These are phyloP conservation scores for Pycnomerus fuliginosus DNA, from an alignment of 2,888 invertebrate genomes.

Conservation along the genomic window DNA sequence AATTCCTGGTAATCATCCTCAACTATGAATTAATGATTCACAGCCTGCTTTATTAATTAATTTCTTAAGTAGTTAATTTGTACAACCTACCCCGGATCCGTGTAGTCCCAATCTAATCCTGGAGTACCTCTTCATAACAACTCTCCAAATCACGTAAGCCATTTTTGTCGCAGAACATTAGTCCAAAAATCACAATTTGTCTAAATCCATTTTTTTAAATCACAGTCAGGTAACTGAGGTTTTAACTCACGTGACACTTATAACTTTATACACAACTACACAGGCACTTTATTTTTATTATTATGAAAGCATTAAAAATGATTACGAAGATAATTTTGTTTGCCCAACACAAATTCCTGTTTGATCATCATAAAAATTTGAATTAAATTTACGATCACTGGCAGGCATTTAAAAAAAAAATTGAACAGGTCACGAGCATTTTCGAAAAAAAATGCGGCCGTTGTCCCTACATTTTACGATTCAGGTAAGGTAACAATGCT, in stretches of 20 bases:
- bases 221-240: slow-evolving; percentile 12
- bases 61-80: no score
- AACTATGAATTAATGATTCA: no score
- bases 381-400: slow-evolving; percentile 2
- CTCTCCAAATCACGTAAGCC: slow-evolving; percentile 63
- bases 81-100: slow-evolving; percentile 41
- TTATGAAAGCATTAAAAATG: slow-evolving; percentile 12
- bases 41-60: no score
- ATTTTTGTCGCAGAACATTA: slow-evolving; percentile 40
- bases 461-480: slow-evolving; percentile 10
- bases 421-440: not conserved
- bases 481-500: not conserved
- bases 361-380: slow-evolving; percentile 19
- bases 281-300: slow-evolving; percentile 4
- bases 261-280: slow-evolving; percentile 11
- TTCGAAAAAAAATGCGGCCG: slow-evolving; percentile 4
- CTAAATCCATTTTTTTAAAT: no score
- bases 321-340: slow-evolving; percentile 22
- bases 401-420: not conserved
- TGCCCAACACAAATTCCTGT: slow-evolving; percentile 19
- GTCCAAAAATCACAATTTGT: no score
- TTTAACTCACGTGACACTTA: slow-evolving; percentile 8
- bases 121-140: slow-evolving; percentile 62
- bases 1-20: no score
- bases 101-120: slow-evolving; percentile 58